Conservation (phyloP, 1,140 invertebrate species). For the Anoplolepis gracilipes region DNA sequence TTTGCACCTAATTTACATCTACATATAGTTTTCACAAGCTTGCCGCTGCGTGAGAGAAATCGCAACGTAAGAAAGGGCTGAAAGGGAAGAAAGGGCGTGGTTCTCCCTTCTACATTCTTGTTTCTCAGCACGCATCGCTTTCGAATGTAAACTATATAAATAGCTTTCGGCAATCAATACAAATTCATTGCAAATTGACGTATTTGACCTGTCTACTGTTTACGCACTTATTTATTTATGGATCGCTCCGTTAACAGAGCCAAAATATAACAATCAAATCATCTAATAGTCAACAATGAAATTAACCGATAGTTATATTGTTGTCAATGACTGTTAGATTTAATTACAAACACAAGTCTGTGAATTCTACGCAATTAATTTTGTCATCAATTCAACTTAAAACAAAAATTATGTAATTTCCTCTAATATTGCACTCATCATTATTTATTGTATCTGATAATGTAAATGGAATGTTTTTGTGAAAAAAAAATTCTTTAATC, state of each 20-base stretch:
- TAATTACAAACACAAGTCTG: constrained; percentile 8
- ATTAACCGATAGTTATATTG: background rate
- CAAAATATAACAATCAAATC: background rate
- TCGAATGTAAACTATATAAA: constrained; percentile 33
- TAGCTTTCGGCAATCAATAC: constrained; percentile 44
- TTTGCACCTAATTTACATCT: background rate
- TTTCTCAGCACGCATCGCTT: constrained; percentile 34
- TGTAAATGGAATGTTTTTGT: background rate
- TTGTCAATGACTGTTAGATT: constrained; percentile 26
- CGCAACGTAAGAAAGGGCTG: constrained; percentile 34
- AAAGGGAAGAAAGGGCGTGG: constrained; percentile 57
- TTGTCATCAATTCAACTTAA: constrained; percentile 18
- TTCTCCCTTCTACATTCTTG: constrained; percentile 9
- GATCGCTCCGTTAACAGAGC: background rate
- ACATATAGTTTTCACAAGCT: background rate
- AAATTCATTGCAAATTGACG: constrained; percentile 31
- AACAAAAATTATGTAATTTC: constrained; percentile 24
- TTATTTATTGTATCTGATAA: background rate
- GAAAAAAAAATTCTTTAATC: background rate
- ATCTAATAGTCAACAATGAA: background rate
- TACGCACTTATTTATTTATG: constrained; percentile 32
- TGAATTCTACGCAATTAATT: constrained; percentile 7
- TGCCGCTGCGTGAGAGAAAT: constrained; percentile 16
- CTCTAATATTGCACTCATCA: too few species aligned
- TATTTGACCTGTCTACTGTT: constrained; percentile 29